A percentile compares a stretch with the other conserved stretches of the same genome.
Conservation (phyloP, 2,888 invertebrate species). For the Coelinius sp. region DNA sequence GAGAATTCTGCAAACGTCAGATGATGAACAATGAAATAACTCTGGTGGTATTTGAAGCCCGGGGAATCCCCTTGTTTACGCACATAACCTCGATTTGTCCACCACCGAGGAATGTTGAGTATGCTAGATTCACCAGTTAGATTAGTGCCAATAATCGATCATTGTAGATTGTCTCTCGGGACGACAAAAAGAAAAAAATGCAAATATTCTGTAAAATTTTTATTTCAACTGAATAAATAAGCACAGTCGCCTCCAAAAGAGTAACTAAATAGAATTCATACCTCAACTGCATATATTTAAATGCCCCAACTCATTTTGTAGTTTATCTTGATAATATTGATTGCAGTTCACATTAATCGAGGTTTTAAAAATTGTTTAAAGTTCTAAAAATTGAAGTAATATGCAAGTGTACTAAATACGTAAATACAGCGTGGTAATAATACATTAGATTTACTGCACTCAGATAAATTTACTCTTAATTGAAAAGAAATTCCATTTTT, state of each 20-base stretch:
- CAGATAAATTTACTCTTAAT: neutral
- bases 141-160: too few relatives aligned
- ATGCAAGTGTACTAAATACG: conserved; percentile 8
- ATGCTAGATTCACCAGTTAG: too few relatives aligned
- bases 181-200: neutral
- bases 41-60: too few relatives aligned
- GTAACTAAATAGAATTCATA: conserved; percentile 12
- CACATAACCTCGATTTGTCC: too few relatives aligned
- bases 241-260: neutral
- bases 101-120: too few relatives aligned
- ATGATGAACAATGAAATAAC: too few relatives aligned
- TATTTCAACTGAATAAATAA: conserved; percentile 22
- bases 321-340: neutral
- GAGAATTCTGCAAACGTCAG: too few relatives aligned
- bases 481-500: neutral
- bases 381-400: conserved; percentile 9
- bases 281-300: neutral
- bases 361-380: neutral
- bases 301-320: neutral
- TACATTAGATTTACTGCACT: neutral
- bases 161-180: neutral
- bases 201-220: conserved; percentile 12
- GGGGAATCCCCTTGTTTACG: too few relatives aligned
- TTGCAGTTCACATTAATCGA: neutral
- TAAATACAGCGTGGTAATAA: conserved; percentile 18